Evolutionary conservation across 2,888 invertebrate genomes (phyloP).

Genomic region (Creontiades dilutus): DNA sequence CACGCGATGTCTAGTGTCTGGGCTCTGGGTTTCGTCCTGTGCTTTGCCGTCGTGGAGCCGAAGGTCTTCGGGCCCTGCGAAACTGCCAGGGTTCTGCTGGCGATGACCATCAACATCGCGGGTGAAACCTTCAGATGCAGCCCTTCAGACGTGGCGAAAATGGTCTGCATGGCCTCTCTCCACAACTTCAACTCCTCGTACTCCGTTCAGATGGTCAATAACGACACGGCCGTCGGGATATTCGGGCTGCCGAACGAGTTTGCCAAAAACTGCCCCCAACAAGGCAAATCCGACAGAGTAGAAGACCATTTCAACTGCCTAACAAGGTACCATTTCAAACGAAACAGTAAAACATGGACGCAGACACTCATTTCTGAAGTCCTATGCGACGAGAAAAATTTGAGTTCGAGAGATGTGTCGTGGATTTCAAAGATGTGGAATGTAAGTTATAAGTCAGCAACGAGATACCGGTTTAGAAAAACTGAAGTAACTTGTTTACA

Average conservation of each 20-base stretch:
- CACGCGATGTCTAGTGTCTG: too few relatives aligned
- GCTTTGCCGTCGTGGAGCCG: too few relatives aligned
- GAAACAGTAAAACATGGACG: not conserved
- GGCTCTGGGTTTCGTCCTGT: too few relatives aligned
- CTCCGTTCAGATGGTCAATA: not conserved
- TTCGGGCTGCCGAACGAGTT: constrained; percentile 29
- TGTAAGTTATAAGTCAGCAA: not conserved
- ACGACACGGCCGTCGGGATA: constrained; percentile 39
- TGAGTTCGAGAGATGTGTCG: not conserved
- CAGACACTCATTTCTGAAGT: constrained; percentile 27
- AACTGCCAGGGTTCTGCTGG: not conserved
- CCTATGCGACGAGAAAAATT: constrained; percentile 25
- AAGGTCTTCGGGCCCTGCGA: constrained; percentile 34
- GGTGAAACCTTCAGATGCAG: not conserved
- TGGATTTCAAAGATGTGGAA: not conserved
- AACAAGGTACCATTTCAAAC: constrained; percentile 11
- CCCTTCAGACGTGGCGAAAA: not conserved
- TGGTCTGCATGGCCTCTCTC: constrained; percentile 55
- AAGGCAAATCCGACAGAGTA: not conserved
- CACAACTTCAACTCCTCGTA: constrained; percentile 59
- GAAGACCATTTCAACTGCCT: constrained; percentile 26
- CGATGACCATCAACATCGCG: constrained; percentile 7
- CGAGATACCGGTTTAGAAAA: not conserved
- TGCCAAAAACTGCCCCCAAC: not conserved
- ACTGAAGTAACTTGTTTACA: not conserved